These are phyloP conservation scores for Boloria euphrosyne DNA, from an alignment of 2,888 invertebrate species.

Conservation along the genomic window DNA sequence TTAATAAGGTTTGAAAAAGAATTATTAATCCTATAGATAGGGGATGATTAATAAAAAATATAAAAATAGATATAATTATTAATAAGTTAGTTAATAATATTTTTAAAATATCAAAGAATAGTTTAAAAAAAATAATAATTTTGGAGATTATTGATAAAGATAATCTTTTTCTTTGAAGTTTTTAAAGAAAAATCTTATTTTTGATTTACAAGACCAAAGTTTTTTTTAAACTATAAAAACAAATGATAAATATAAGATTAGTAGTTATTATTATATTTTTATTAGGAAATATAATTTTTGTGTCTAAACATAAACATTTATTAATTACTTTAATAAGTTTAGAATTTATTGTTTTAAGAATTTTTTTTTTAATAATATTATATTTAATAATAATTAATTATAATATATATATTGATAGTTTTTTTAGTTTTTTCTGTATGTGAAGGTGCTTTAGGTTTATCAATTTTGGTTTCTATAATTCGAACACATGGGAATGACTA, in stretches of 20 bases:
- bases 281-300: conserved; percentile 69
- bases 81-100: conserved; percentile 72
- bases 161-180: conserved; percentile 82
- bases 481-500: conserved; percentile 85
- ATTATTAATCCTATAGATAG: too few species aligned
- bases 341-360: conserved; percentile 82
- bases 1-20: too few species aligned
- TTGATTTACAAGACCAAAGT: conserved; percentile 87
- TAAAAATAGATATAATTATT: conserved; percentile 59
- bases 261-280: too few species aligned
- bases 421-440: conserved; percentile 50
- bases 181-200: conserved; percentile 81
- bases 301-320: conserved; percentile 82
- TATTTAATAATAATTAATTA: conserved; percentile 69
- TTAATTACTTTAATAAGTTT: conserved; percentile 83
- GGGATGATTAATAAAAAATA: conserved; percentile 32
- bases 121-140: conserved; percentile 62
- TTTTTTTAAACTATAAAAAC: conserved; percentile 43
- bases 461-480: conserved; percentile 83
- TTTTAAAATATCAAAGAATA: conserved; percentile 80
- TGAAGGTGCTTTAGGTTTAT: conserved; percentile 84
- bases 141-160: conserved; percentile 85
- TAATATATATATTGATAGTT: conserved; percentile 76
- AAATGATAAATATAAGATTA: too few species aligned
- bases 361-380: conserved; percentile 78